Evolutionary conservation across 2,888 invertebrate species (phyloP), one percentile per base, ranked within the genome.

Genomic region (Rhamphomyia laevipes): DNA sequence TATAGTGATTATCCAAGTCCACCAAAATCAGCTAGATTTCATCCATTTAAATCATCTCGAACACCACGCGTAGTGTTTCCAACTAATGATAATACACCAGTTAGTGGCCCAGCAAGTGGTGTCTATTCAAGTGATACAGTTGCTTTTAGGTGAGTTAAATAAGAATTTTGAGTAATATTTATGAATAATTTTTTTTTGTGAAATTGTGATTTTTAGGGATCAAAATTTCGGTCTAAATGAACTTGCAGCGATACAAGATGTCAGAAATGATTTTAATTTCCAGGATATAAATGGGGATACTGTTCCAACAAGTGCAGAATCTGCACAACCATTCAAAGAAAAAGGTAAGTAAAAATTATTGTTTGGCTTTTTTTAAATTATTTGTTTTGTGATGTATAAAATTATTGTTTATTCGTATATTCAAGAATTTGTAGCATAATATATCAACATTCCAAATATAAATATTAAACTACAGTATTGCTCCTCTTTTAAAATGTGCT

Each of bases 201-300:
- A 43, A 43, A 43, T 10, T 23, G n/a, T 35, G 21, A 27, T 44
- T 2, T 73, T 74, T 68, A 75, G 79, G 61, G 80, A 80, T 56
- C 78, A 76, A 60, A 77, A 73, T 63, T 77, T 78, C 56, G 78
- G 77, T 55, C 63, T 77, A 46, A 78, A 75, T 55, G 79, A 80
- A 52, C 64, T 79, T 44, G 73, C 74, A 0, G 66, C 72, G 23
- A 68, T 74, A 23, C 72, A 72, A 58, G 72, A 72, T 56, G 68
- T 72, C 15, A 66, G 72, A 50, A 78, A 78, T 55, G 79, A 80
- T 21, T 74, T 75, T 54, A 75, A 73, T 53, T 64, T 82, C 41
- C 84, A 84, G 70, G 83, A 84, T 59, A 69, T 79, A 48, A 74
- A 68, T 38, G 61, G 63, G 45, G 63, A 61, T 10, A 58, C 50